These are phyloP conservation scores for Dermatemys mawii DNA, from an alignment of 2,113 vertebrate genomes.

Conservation along the genomic window DNA sequence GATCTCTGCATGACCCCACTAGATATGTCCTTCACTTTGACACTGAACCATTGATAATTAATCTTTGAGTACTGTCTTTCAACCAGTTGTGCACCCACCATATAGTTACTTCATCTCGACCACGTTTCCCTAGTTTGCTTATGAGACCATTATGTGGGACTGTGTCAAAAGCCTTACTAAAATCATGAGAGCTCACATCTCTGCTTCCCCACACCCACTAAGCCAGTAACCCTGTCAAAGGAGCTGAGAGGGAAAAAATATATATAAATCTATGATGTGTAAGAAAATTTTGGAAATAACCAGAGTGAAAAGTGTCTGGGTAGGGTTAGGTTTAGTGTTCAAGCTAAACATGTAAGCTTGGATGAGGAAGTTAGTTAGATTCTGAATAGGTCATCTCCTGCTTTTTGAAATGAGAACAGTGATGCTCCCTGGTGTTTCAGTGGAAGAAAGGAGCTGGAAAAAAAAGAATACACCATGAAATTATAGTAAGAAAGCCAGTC, in stretches of 20 bases:
- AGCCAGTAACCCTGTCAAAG: background rate
- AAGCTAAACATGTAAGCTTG: constrained; percentile 18
- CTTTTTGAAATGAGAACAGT: constrained; percentile 24
- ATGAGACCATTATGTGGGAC: background rate
- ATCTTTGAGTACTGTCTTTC: background rate
- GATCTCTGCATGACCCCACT: background rate
- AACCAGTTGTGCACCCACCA: background rate
- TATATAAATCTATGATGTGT: background rate
- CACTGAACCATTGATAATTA: background rate
- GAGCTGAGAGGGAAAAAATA: background rate
- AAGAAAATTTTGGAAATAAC: constrained; percentile 18
- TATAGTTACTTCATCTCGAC: background rate
- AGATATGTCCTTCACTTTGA: background rate
- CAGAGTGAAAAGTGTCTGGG: background rate
- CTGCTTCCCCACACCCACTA: background rate
- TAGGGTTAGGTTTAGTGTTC: constrained; percentile 17
- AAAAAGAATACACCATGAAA: background rate
- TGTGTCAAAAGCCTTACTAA: background rate
- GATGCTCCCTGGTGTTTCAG: constrained; percentile 24
- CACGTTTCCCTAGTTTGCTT: background rate
- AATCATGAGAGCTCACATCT: background rate
- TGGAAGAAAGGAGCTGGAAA: background rate
- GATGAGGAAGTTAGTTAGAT: constrained; percentile 37
- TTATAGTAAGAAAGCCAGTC: constrained; percentile 3
- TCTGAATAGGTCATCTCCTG: constrained; percentile 29